Base-by-base conservation (phyloP, 2,888 invertebrate species). In the Scotopteryx bipunctaria region DNA sequence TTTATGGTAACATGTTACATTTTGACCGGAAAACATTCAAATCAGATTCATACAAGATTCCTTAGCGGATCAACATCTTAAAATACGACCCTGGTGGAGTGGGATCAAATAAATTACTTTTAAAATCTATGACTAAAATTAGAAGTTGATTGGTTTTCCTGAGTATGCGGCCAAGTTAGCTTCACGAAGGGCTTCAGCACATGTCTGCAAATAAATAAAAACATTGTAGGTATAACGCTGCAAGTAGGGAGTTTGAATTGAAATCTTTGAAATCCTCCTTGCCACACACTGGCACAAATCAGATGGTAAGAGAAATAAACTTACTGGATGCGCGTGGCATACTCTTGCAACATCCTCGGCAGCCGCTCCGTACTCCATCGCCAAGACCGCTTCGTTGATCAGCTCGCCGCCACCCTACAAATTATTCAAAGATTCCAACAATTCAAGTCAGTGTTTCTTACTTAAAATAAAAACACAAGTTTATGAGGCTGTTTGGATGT, bases 341-440 rank as follows among this genome's bases (percentile, higher is more conserved):
- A 98, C 98, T 76, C 99, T 92, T 13, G 99, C 99, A 62, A 99
- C 94, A 84, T 99, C 99, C 90, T 99, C 99, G 56, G 98, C 96
- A 0, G 99, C 96, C 16, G 99, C 99, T 65, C 99, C 99, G 83
- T 99, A 99, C 84, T 99, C 99, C 94, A 99, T 97, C 16, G 99
- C 99, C 66, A 99, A 91, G 14, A 97, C 98, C 32, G 99, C 99
- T 86, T 99, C 99, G 82, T 99, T 99, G 73, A 99, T 98, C 73
- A 99, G 91, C 88, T 99, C 99, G 51, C 99, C 99, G 63, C 97
- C 99, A 64, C 93, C 94, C 95, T 96, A 66, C 0, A 46, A 23
- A 32, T 5, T 5, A 6, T 21, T n/a, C 1, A 19, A n/a, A n/a
- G n/a, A n/a, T n/a, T n/a, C n/a, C n/a, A n/a, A n/a, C n/a, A n/a